Conservation (phyloP, 2,797 vertebrate genomes). For the Typhlichthys eigenmanni region DNA sequence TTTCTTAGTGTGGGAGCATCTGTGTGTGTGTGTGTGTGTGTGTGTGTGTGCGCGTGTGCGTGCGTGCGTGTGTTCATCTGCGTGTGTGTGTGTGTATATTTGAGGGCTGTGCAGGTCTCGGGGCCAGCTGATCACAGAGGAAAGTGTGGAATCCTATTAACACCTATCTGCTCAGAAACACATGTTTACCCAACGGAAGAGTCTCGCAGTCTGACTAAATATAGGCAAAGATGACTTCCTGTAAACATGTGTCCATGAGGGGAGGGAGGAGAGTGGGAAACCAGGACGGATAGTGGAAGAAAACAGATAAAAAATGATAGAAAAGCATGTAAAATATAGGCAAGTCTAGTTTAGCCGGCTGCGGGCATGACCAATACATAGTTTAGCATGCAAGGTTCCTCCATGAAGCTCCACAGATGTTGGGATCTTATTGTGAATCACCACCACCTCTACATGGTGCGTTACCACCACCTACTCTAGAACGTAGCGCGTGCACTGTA, state of each 20-base stretch:
- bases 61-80: slow-evolving; percentile 2
- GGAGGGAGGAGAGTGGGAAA: background rate
- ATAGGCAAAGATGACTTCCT: slow-evolving; percentile 22
- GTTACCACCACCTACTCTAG: too few relatives aligned
- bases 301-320: background rate
- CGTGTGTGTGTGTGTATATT: slow-evolving; percentile 11
- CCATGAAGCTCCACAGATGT: too few relatives aligned
- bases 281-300: slow-evolving; percentile 1
- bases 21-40: slow-evolving; percentile 1
- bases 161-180: slow-evolving; percentile 35
- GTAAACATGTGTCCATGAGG: background rate
- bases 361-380: too few relatives aligned
- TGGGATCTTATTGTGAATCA: too few relatives aligned
- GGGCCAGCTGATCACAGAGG: background rate
- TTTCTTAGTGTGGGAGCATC: background rate
- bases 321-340: too few relatives aligned
- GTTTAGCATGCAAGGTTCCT: too few relatives aligned
- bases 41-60: background rate
- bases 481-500: too few relatives aligned
- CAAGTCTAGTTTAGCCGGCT: too few relatives aligned
- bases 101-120: background rate
- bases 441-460: too few relatives aligned
- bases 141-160: slow-evolving; percentile 27
- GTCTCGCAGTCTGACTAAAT: slow-evolving; percentile 24
- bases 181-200: slow-evolving; percentile 17